phyloP scores from a whole-genome alignment of 2,888 invertebrate genomes.

The Cosmopolites sordidus region DNA sequence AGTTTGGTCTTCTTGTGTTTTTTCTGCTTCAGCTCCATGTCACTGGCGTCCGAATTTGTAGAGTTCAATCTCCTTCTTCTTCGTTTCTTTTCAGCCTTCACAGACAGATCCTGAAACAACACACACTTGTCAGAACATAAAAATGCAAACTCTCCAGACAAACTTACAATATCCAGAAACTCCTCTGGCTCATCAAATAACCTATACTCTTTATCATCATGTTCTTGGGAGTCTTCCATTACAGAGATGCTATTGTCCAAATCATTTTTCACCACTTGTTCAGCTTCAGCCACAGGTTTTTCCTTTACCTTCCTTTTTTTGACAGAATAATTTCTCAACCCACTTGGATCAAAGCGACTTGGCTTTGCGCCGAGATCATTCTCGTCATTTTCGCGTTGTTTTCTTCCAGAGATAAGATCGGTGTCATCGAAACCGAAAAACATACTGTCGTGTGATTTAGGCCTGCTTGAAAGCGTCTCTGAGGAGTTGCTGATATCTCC shows the following conservation, averaged over 20 bases:
- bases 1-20: conserved; percentile 14
- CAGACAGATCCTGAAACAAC: not conserved
- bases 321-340: conserved; percentile 10
- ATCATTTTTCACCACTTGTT: not conserved
- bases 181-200: conserved; percentile 24
- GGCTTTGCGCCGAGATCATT: conserved; percentile 6
- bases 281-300: not conserved
- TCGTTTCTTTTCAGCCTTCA: not conserved
- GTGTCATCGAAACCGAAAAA: conserved; percentile 20
- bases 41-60: not conserved
- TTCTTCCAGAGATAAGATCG: not conserved
- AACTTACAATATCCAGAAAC: conserved; percentile 17
- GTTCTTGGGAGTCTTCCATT: conserved; percentile 8
- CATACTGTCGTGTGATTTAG: not conserved
- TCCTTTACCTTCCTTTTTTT: conserved; percentile 4
- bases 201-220: not conserved
- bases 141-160: not conserved
- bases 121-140: not conserved
- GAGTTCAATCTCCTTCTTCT: conserved; percentile 13
- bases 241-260: conserved; percentile 12
- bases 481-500: conserved; percentile 13
- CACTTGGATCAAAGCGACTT: conserved; percentile 9
- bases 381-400: not conserved
- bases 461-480: not conserved
- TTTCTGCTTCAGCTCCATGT: conserved; percentile 8